Percentiles rank a stretch among this genome's conserved stretches.
Conservation (phyloP, 53 echinoderm and acorn worm genomes). For the Holothuria leucospilota region DNA sequence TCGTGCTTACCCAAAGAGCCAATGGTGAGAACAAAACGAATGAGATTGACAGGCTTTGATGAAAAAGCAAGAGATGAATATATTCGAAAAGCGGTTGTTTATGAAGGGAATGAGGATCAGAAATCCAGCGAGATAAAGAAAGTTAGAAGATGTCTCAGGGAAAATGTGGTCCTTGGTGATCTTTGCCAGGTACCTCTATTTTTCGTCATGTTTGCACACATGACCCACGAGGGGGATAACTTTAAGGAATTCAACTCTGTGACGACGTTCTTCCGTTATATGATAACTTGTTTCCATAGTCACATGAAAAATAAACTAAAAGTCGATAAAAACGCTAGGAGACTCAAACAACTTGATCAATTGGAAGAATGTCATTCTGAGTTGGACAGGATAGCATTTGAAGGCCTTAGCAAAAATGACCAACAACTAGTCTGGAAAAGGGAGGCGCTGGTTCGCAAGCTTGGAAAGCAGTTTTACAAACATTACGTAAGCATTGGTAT, state of each 20-base stretch:
- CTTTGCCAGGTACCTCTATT: neutral
- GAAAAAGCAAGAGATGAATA: constrained; percentile 2
- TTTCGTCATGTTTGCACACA: no score
- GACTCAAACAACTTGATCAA: neutral
- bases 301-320: neutral
- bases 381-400: constrained; percentile 2
- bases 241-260: constrained; percentile 15
- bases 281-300: neutral
- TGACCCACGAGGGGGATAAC: neutral
- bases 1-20: neutral
- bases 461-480: neutral
- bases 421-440: neutral
- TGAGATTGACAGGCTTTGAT: constrained; percentile 8
- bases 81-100: constrained; percentile 3
- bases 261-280: constrained; percentile 2
- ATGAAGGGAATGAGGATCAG: neutral
- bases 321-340: neutral
- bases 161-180: constrained; percentile 6
- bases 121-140: neutral
- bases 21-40: neutral
- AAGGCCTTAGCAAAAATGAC: neutral
- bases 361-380: neutral
- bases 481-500: constrained; percentile 2
- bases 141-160: neutral
- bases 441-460: neutral